Evolutionary conservation across 1,140 invertebrate species (phyloP), one percentile per base, ranked within the genome.

Genomic region (Notospermus geniculatus): DNA sequence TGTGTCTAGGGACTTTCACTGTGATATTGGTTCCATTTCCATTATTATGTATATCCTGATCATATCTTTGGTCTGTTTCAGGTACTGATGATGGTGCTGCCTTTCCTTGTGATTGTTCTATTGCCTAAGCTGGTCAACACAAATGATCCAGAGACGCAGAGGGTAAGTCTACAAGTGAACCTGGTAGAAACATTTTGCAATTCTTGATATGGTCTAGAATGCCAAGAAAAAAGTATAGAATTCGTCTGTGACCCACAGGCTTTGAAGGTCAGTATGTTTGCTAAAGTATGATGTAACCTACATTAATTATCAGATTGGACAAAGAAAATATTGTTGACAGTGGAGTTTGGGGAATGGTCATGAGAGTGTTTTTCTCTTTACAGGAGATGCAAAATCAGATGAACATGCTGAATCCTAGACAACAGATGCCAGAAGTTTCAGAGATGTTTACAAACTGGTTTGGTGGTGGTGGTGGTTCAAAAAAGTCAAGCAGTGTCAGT

Each of bases 31-130:
- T n/a, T n/a, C n/a, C 5, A 36, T 36, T 36, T 4, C 32, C 32
- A 7, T 36, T 15, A 36, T 36, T 36, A n/a, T n/a, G n/a, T 36
- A 15, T 36, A 15, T 15, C 15, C 32, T 36, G 32, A 36, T 36
- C 32, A 36, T 36, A 7, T 15, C 15, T 4, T 36, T 19, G 11
- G 11, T 61, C 46, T 25, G 63, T 65, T 65, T 17, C 65, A 77
- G 87, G 84, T 98, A 1, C 85, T 98, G 57, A 98, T 97, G 90
- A 98, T 98, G 94, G 87, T 97, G 27, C 74, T 97, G 54, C 95
- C 95, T 0, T 82, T 98, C 13, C 68, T 97, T 0, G 78, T 97
- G 0, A 91, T 98, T 65, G 90, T 97, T 87, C 84, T 97, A 60
- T 80, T 97, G 68, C 95, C 95, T 11, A 96, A 97, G 82, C 89